These are phyloP conservation scores for Panulirus ornatus DNA, from an alignment of 1,140 invertebrate genomes.

Conservation along the genomic window DNA sequence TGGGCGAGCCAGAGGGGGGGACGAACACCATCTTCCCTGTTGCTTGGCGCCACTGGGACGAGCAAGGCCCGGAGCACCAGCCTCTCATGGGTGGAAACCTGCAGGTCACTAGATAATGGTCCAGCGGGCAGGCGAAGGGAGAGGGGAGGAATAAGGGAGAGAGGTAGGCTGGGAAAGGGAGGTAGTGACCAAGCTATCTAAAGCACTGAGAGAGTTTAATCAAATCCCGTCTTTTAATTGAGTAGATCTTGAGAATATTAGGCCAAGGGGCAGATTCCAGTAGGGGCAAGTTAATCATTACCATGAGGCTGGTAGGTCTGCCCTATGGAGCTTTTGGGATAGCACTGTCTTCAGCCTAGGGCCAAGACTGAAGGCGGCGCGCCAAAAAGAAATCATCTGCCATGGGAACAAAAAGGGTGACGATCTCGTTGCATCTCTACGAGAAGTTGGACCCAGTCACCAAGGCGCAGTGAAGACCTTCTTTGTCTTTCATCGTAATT, in stretches of 20 bases:
- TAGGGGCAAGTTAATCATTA: slow-evolving; percentile 30
- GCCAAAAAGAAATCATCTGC: slow-evolving; percentile 21
- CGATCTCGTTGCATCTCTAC: neutral
- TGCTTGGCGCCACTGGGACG: no score
- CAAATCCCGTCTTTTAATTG: slow-evolving; percentile 40
- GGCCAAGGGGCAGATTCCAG: neutral
- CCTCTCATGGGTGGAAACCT: neutral
- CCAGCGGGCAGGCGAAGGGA: neutral
- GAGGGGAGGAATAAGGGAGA: neutral
- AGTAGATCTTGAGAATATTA: neutral
- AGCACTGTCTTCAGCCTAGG: slow-evolving; percentile 22
- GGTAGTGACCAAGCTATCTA: neutral
- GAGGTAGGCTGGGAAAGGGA: neutral
- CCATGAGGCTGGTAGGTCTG: neutral
- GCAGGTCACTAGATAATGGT: neutral
- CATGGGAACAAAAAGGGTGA: neutral
- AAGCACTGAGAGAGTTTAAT: neutral
- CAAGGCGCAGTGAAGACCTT: neutral
- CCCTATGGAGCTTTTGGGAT: slow-evolving; percentile 16
- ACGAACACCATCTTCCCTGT: no score
- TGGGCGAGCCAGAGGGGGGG: no score
- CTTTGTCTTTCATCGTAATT: slow-evolving; percentile 42
- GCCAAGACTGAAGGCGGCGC: slow-evolving; percentile 23
- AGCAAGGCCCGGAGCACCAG: no score
- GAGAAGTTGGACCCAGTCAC: neutral